Percentiles rank a stretch among this genome's conserved stretches.
phyloP scores from a whole-genome alignment of 2,888 invertebrate species.

The Pristionchus maxplancki region DNA sequence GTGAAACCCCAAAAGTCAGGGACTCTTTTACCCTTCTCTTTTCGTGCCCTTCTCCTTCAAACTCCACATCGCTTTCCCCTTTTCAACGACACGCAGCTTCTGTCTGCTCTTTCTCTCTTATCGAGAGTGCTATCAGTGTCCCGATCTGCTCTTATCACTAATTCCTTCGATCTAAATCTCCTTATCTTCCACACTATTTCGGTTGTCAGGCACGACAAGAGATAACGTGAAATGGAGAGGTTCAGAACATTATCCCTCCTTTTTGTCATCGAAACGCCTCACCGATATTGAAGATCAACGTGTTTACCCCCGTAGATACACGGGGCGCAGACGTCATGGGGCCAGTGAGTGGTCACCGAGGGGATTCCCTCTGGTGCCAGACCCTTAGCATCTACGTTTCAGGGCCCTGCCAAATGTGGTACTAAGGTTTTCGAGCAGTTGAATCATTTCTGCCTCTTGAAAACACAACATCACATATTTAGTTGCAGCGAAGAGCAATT shows the following conservation, averaged over 20 bases:
- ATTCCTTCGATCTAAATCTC: not conserved
- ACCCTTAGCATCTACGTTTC: not conserved
- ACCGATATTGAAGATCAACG: not conserved
- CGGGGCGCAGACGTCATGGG: not conserved
- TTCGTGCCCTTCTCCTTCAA: not conserved
- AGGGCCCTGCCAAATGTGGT: too few relatives aligned
- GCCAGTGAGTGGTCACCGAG: not conserved
- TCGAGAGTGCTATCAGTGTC: too few relatives aligned
- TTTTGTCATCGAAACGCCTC: not conserved
- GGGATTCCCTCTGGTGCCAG: not conserved
- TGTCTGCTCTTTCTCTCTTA: slow-evolving; percentile 3
- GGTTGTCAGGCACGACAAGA: not conserved
- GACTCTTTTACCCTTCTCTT: not conserved
- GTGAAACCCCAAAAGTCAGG: not conserved
- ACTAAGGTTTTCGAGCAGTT: too few relatives aligned
- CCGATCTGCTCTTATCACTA: not conserved
- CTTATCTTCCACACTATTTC: not conserved
- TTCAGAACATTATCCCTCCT: not conserved
- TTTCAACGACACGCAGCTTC: slow-evolving; percentile 15
- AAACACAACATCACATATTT: too few relatives aligned
- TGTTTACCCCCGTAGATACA: not conserved
- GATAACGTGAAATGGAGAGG: not conserved
- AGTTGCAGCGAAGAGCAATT: too few relatives aligned
- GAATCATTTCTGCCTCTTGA: not conserved
- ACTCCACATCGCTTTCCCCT: not conserved